Percentiles rank a stretch among this genome's conserved stretches.
Conservation (phyloP, 2,797 vertebrate genomes). For the Triplophysa bombifrons region DNA sequence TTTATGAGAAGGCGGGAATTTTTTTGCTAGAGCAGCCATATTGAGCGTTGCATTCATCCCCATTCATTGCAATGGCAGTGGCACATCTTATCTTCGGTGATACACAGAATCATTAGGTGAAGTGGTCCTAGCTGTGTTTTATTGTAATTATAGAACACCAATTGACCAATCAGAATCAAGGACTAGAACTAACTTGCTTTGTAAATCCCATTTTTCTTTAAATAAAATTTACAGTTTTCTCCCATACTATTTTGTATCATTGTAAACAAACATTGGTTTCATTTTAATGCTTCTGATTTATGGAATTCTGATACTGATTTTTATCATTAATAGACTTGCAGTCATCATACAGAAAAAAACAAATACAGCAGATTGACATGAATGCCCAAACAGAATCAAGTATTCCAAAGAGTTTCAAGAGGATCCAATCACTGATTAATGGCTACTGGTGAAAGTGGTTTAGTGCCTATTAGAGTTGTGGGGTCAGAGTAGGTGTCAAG, state of each 20-base stretch:
- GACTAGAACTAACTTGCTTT: too few species aligned
- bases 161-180: too few species aligned
- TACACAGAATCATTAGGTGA: too few species aligned
- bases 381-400: background rate
- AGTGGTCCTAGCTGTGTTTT: too few species aligned
- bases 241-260: background rate
- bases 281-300: background rate
- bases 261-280: background rate
- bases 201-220: too few species aligned
- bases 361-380: background rate
- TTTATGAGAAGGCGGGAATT: too few species aligned
- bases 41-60: too few species aligned
- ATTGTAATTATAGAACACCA: too few species aligned
- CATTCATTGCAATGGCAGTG: too few species aligned
- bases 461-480: background rate
- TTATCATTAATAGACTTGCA: background rate
- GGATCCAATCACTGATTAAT: constrained; percentile 13
- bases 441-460: background rate
- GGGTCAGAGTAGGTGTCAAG: constrained; percentile 35
- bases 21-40: too few species aligned
- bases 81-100: too few species aligned
- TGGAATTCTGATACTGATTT: too few species aligned
- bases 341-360: background rate
- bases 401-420: background rate
- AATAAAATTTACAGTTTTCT: background rate